Evolutionary conservation across 2,797 vertebrate species (phyloP), one percentile per base, ranked within the genome.

Genomic region (Stomatorhinus walkeri): DNA sequence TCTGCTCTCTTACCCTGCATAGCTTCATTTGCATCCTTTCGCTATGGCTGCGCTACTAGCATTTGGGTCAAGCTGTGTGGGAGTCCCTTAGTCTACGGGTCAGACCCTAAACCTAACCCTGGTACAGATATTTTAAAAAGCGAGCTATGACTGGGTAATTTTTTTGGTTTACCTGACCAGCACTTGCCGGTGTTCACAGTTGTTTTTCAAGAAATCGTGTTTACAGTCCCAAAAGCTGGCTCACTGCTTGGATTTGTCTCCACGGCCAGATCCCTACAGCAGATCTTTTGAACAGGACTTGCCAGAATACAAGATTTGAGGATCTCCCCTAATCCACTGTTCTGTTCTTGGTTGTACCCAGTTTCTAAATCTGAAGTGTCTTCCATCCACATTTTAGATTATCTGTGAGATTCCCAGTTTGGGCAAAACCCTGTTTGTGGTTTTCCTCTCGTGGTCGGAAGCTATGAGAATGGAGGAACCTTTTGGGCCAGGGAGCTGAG

Each of bases 161-260:
- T 79, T 48, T 49, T 72, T 28, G 4, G 48, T 24, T 28, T 89
- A 89, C 85, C 48, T 87, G 88, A 52, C 85, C 68, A 87, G 86
- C 87, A 89, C 85, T n/a, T 46, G 48, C 93, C 92, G 14, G 92
- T 93, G 93, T 93, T 92, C 92, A 92, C 48, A 89, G 92, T 36
- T 86, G 51, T 88, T 93, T 94, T 94, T 96, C 93, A 94, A 94
- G 95, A 94, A 94, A 93, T 94, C 93, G 93, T 36, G 93, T 72
- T 40, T 36, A 7, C 68, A 72, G 64, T 16, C 12, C 28, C 64
- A 28, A 36, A 14, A 32, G 64, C 64, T 28, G 12, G 1, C 3
- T 32, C 28, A 12, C 28, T 3, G 24, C 61, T 68, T 32, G 64
- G 36, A 36, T 79, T 92, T 91, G 92, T 91, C 91, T 93, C 92